Evolutionary conservation across 1,140 invertebrate genomes (phyloP).

Genomic region (Drosophila nannoptera): DNA sequence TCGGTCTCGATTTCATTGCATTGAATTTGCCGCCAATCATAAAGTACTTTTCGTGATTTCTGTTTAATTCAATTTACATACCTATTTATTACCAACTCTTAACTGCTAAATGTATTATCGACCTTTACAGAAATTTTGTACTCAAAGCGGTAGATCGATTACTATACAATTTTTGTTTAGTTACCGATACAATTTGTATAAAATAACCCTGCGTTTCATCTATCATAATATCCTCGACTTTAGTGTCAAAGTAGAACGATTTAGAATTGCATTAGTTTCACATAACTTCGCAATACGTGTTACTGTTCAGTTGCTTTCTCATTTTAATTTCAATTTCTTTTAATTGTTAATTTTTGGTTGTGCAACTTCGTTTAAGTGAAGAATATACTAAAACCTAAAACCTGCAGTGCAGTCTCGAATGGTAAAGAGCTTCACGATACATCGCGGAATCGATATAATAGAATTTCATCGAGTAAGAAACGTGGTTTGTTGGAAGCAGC

Average conservation of each 20-base stretch:
- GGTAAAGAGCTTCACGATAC: constrained; percentile 12
- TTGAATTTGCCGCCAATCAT: neutral
- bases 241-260: constrained; percentile 23
- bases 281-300: constrained; percentile 24
- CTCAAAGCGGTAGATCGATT: neutral
- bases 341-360: constrained; percentile 10
- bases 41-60: neutral
- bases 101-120: neutral
- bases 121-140: neutral
- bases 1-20: neutral
- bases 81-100: neutral
- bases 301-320: constrained; percentile 8
- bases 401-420: constrained; percentile 3
- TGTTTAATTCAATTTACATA: neutral
- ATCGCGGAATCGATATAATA: constrained; percentile 27
- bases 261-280: constrained; percentile 16
- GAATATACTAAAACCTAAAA: constrained; percentile 13
- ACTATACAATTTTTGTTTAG: neutral
- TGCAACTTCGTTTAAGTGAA: constrained; percentile 8
- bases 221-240: constrained; percentile 15
- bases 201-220: neutral
- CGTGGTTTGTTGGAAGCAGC: constrained; percentile 76
- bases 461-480: constrained; percentile 52
- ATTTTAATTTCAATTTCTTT: constrained; percentile 10
- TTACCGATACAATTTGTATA: neutral